phyloP scores from a whole-genome alignment of 1,140 invertebrate genomes.

The Bombus impatiens region DNA sequence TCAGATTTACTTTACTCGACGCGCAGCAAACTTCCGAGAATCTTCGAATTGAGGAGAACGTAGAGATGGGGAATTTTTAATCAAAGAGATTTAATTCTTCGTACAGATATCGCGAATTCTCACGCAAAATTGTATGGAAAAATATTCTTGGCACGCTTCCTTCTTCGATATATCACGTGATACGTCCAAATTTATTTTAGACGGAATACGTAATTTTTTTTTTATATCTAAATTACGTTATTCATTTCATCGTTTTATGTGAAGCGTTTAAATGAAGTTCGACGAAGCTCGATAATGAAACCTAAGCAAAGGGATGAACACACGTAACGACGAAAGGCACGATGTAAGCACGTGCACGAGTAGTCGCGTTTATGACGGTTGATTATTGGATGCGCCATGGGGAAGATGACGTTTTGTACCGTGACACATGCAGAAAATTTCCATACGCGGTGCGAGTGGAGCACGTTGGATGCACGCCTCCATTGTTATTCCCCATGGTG shows the following conservation, averaged over 20 bases:
- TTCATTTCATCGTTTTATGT: neutral
- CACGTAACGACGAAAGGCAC: neutral
- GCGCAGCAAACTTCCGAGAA: no score
- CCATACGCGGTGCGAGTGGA: neutral
- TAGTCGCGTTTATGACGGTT: neutral
- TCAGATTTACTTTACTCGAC: neutral
- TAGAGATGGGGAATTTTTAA: no score
- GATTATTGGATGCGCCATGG: constrained; percentile 16
- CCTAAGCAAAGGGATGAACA: neutral
- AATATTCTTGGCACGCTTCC: no score
- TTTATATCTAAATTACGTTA: neutral
- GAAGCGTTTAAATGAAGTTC: neutral
- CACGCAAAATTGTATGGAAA: no score
- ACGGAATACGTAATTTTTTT: neutral
- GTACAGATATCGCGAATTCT: no score
- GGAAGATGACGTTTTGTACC: constrained; percentile 30
- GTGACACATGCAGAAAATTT: constrained; percentile 50
- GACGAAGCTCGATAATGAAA: neutral
- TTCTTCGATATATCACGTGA: no score
- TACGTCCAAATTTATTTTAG: neutral
- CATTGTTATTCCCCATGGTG: neutral
- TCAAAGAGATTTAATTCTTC: no score
- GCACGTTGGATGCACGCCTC: neutral
- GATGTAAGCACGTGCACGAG: constrained; percentile 14
- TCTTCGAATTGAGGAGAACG: no score